Evolutionary conservation across 2,797 vertebrate species (phyloP).

Genomic region (Centroberyx gerrardi): DNA sequence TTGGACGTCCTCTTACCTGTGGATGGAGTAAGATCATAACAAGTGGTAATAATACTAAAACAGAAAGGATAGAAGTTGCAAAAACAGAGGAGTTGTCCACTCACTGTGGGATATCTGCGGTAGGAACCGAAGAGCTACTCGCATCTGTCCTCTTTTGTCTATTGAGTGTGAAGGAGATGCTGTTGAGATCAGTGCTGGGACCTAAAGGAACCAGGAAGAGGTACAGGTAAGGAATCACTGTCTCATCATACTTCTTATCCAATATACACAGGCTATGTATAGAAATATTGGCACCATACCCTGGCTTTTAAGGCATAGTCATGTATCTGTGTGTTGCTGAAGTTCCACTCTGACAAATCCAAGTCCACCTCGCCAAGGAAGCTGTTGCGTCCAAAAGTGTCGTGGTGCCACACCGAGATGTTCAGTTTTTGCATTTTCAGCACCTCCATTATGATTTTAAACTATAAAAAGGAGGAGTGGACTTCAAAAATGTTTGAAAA

Average conservation of each 20-base stretch:
- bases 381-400: conserved; percentile 92
- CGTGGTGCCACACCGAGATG: conserved; percentile 95
- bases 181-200: conserved; percentile 27
- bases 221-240: conserved; percentile 1
- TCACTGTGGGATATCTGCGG: conserved; percentile 86
- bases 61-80: background rate
- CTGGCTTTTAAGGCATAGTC: conserved; percentile 91
- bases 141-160: conserved; percentile 90
- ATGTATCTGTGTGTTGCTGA: conserved; percentile 90
- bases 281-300: conserved; percentile 74
- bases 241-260: background rate
- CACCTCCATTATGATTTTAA: conserved; percentile 87
- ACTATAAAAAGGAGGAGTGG: conserved; percentile 79
- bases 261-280: background rate
- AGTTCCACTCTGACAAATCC: conserved; percentile 92
- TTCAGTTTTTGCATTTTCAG: conserved; percentile 90
- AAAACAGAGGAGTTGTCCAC: conserved; percentile 14
- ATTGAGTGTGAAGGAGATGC: conserved; percentile 70
- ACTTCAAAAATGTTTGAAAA: background rate
- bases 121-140: conserved; percentile 91
- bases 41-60: background rate
- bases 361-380: conserved; percentile 95
- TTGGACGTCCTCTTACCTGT: conserved; percentile 83
- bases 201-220: conserved; percentile 38
- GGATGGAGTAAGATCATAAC: conserved; percentile 16